Percentiles rank a stretch among this genome's conserved stretches.
Conservation (phyloP, 2,797 vertebrate genomes). For the Artibeus lituratus region DNA sequence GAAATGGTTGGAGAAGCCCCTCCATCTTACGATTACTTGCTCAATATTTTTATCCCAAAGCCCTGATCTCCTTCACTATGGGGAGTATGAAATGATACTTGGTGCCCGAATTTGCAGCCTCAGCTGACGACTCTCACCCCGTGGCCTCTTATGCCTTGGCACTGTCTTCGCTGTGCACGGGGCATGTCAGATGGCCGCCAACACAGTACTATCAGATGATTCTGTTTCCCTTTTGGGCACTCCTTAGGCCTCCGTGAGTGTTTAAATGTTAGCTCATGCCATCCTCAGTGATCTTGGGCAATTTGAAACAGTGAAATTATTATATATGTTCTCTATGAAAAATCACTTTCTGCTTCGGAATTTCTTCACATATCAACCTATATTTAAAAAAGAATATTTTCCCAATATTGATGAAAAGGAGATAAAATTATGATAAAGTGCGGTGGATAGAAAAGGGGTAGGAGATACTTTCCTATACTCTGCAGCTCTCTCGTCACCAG, state of each 20-base stretch:
- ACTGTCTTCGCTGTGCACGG: neutral
- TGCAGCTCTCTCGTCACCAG: neutral
- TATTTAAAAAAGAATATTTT: neutral
- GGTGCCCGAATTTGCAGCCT: neutral
- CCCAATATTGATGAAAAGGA: neutral
- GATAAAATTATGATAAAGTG: neutral
- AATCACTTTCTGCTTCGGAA: conserved; percentile 11
- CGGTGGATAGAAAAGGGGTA: neutral
- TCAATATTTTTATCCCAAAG: neutral
- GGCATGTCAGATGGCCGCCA: neutral
- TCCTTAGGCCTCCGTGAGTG: neutral
- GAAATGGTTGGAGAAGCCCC: neutral
- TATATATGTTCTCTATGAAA: neutral
- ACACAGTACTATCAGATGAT: neutral
- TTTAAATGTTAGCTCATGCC: neutral
- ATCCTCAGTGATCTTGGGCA: neutral
- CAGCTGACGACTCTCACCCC: neutral
- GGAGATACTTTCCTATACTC: neutral
- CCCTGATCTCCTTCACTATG: neutral
- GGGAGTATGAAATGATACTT: neutral
- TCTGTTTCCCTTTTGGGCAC: neutral
- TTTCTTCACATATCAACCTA: neutral
- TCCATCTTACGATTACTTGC: neutral
- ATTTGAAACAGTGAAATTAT: neutral
- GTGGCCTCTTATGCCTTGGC: neutral